A percentile compares a stretch with the other conserved stretches of the same genome.
phyloP scores from a whole-genome alignment of 2,888 invertebrate species.

The Acanthosepion esculentum region DNA sequence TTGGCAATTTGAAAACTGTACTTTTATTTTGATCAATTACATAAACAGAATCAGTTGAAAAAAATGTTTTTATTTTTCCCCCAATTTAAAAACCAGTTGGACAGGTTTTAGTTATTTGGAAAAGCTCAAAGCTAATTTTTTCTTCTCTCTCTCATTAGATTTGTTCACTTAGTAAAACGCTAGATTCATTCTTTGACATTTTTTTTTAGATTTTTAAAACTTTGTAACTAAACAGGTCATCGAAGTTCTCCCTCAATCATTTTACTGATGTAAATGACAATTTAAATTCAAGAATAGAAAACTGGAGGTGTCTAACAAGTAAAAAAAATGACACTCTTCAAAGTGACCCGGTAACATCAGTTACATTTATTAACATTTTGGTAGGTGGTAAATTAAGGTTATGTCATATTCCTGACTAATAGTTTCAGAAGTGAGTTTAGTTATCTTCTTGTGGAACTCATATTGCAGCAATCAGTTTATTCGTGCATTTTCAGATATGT shows the following conservation, averaged over 20 bases:
- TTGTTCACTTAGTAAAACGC: background rate
- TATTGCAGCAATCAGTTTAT: too few relatives aligned
- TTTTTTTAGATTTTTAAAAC: background rate
- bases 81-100: background rate
- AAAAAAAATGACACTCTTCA: too few relatives aligned
- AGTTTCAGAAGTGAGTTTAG: too few relatives aligned
- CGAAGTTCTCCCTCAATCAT: background rate
- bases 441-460: too few relatives aligned
- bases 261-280: background rate
- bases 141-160: background rate
- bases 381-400: too few relatives aligned
- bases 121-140: background rate
- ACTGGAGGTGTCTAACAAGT: too few relatives aligned
- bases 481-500: too few relatives aligned
- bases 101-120: background rate
- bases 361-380: too few relatives aligned
- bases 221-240: background rate
- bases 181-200: background rate
- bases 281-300: too few relatives aligned
- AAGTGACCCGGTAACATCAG: too few relatives aligned
- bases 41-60: background rate
- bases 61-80: background rate
- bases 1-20: background rate
- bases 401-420: too few relatives aligned
- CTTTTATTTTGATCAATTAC: background rate